These are phyloP conservation scores for Stictonetta naevosa DNA, from an alignment of 2,113 vertebrate species.

Conservation along the genomic window DNA sequence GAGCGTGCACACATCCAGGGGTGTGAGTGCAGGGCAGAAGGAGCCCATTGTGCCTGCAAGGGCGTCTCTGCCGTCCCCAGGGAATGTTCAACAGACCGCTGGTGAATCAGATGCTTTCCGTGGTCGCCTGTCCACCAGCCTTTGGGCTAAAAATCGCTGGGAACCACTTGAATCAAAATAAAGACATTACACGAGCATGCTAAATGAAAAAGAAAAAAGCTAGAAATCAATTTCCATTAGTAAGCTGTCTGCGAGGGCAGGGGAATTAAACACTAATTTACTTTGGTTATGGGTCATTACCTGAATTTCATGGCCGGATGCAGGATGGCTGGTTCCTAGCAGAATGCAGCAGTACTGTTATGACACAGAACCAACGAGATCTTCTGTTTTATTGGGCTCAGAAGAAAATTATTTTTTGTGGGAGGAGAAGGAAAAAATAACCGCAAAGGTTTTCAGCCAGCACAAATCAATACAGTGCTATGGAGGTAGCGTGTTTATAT, in stretches of 20 bases:
- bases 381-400: neutral
- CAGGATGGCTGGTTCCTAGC: constrained; percentile 22
- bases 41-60: fast-evolving
- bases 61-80: neutral
- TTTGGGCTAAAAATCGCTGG: neutral
- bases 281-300: constrained; percentile 62
- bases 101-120: neutral
- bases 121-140: fast-evolving
- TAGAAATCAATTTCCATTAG: constrained; percentile 60
- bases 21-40: neutral
- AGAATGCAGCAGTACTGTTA: neutral
- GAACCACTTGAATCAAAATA: neutral
- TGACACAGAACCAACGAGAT: neutral
- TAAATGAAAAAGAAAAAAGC: neutral
- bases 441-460: neutral
- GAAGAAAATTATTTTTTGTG: neutral
- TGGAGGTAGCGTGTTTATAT: neutral
- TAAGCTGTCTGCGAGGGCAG: constrained; percentile 14
- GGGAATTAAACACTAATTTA: constrained; percentile 57
- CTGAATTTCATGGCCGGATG: constrained; percentile 31
- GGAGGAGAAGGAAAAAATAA: neutral
- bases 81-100: fast-evolving
- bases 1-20: fast-evolving
- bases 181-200: neutral
- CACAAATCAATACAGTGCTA: neutral